Percentiles rank a stretch among this genome's conserved stretches.
These are phyloP conservation scores for Scaptomyza polygonia DNA, from an alignment of 2,888 invertebrate genomes.

Conservation along the genomic window DNA sequence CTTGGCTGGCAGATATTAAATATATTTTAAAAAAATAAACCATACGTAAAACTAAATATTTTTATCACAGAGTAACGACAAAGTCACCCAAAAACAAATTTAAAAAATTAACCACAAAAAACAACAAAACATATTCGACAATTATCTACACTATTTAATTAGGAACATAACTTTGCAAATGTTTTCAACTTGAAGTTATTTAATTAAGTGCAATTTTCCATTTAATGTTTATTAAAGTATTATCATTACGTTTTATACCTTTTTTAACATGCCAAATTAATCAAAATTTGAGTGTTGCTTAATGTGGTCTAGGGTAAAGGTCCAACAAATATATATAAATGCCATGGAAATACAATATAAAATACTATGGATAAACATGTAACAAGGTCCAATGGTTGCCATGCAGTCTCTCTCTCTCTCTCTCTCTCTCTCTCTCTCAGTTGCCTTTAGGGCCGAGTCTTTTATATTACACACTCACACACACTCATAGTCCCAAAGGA, in stretches of 20 bases:
- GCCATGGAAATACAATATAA: slow-evolving; percentile 65
- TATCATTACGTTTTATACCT: not conserved
- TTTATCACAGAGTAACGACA: slow-evolving; percentile 66
- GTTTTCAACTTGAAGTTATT: not conserved
- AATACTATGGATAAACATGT: slow-evolving; percentile 79
- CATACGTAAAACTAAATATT: slow-evolving; percentile 76
- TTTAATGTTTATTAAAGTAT: too few relatives aligned
- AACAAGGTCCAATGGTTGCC: slow-evolving; percentile 42
- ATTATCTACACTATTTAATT: slow-evolving; percentile 13
- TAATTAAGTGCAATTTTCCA: not conserved
- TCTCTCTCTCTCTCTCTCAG: not conserved
- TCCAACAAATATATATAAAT: slow-evolving; percentile 39
- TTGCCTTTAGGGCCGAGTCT: slow-evolving; percentile 22
- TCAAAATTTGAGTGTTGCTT: not conserved
- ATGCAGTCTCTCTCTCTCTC: slow-evolving; percentile 19
- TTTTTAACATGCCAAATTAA: not conserved
- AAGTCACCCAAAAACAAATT: slow-evolving; percentile 49
- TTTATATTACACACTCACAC: slow-evolving; percentile 7
- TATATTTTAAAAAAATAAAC: slow-evolving; percentile 81
- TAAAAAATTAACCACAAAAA: slow-evolving; percentile 5
- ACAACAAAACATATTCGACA: slow-evolving; percentile 7
- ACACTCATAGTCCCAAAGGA: slow-evolving; percentile 66
- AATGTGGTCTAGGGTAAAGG: slow-evolving; percentile 22
- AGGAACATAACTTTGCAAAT: not conserved
- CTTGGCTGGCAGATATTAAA: slow-evolving; percentile 67